Evolutionary conservation across 2,888 invertebrate genomes (phyloP).

Genomic region (Ennomos erosarius): DNA sequence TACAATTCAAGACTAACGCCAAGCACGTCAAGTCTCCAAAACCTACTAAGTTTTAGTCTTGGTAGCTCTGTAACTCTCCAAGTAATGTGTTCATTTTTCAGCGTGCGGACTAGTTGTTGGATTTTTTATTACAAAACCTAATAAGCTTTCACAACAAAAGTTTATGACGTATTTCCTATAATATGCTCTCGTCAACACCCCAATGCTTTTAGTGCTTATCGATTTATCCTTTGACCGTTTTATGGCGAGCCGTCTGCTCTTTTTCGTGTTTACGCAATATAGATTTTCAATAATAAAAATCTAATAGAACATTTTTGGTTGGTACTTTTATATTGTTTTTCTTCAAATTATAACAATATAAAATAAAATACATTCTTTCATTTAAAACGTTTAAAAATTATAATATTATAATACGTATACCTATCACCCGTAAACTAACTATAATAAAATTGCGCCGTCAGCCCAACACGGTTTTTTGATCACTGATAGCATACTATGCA

Average conservation of each 20-base stretch:
- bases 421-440: too few species aligned
- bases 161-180: conserved; percentile 47
- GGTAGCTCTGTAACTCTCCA: conserved; percentile 16
- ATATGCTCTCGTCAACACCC: conserved; percentile 44
- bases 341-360: too few species aligned
- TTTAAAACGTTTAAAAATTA: too few species aligned
- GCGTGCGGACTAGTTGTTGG: conserved; percentile 17
- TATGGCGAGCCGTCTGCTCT: conserved; percentile 18
- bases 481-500: too few species aligned
- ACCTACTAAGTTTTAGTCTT: conserved; percentile 15
- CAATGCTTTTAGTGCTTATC: conserved; percentile 56
- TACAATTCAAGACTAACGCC: too few species aligned
- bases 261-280: conserved; percentile 29
- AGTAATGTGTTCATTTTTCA: conserved; percentile 23
- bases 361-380: too few species aligned
- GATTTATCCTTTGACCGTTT: conserved; percentile 39
- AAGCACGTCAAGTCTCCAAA: too few species aligned
- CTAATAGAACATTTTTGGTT: conserved; percentile 17
- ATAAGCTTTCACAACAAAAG: conserved; percentile 31
- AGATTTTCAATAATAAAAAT: conserved; percentile 23
- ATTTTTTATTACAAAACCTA: conserved; percentile 31
- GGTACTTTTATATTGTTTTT: background rate
- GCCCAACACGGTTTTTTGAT: too few species aligned
- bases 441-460: too few species aligned
- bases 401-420: too few species aligned